phyloP scores from a whole-genome alignment of 2,888 invertebrate genomes.

The Charanyca ferruginea region DNA sequence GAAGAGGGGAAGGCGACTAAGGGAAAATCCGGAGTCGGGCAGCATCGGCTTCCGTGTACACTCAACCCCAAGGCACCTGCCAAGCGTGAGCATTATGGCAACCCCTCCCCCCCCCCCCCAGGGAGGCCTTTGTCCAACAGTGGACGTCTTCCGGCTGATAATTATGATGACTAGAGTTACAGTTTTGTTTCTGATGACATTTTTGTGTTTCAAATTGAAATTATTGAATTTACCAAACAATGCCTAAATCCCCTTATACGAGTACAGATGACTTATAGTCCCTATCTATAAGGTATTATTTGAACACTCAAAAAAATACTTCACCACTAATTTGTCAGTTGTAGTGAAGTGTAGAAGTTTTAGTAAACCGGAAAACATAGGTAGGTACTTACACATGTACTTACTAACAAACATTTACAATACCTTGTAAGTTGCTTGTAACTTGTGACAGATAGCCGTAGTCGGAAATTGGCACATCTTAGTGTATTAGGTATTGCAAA shows the following conservation, averaged over 20 bases:
- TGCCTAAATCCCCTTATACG: not conserved
- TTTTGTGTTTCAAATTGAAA: too few relatives aligned
- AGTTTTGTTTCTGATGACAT: too few relatives aligned
- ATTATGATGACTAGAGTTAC: too few relatives aligned
- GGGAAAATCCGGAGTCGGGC: too few relatives aligned
- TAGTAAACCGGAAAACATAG: not conserved
- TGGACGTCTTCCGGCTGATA: too few relatives aligned
- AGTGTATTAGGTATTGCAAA: slow-evolving; percentile 8
- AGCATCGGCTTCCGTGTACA: too few relatives aligned
- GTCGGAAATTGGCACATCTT: slow-evolving; percentile 5
- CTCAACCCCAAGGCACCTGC: too few relatives aligned
- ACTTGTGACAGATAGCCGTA: slow-evolving; percentile 2
- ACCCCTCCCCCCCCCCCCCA: too few relatives aligned
- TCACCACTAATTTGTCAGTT: not conserved
- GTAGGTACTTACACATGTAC: not conserved
- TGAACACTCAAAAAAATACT: not conserved
- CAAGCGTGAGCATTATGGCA: too few relatives aligned
- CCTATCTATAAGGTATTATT: not conserved
- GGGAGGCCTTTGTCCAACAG: too few relatives aligned
- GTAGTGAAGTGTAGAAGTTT: not conserved
- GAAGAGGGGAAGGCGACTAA: too few relatives aligned
- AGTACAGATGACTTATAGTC: not conserved
- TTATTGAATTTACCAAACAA: not conserved
- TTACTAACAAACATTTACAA: not conserved
- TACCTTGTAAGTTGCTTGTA: not conserved